Evolutionary conservation across 2,797 vertebrate species (phyloP).

Genomic region (Cichlasoma orientale): DNA sequence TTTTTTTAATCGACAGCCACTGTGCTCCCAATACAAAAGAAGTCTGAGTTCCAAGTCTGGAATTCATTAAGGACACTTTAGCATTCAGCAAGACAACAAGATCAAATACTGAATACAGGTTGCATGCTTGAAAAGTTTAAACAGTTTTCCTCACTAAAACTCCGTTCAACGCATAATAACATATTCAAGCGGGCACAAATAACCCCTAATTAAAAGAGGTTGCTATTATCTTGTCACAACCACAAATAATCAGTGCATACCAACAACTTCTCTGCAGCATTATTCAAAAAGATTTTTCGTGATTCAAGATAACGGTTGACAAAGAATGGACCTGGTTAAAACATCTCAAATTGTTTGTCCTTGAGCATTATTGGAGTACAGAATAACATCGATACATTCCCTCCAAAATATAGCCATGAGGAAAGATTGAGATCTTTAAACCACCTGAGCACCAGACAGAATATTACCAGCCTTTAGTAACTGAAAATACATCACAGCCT

Average conservation of each 20-base stretch:
- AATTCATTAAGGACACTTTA: constrained; percentile 66
- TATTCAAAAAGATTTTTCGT: constrained; percentile 34
- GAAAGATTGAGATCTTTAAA: constrained; percentile 67
- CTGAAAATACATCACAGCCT: constrained; percentile 48
- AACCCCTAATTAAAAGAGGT: constrained; percentile 44
- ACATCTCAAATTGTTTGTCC: constrained; percentile 64
- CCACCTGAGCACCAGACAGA: constrained; percentile 69
- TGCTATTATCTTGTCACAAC: constrained; percentile 35
- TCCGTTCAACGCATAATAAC: constrained; percentile 36
- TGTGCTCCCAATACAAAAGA: constrained; percentile 55
- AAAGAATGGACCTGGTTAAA: constrained; percentile 56
- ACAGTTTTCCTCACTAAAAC: constrained; percentile 50
- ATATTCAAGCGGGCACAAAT: constrained; percentile 40
- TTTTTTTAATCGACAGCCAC: constrained; percentile 52
- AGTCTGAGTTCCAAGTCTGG: constrained; percentile 50
- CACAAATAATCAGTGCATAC: constrained; percentile 33
- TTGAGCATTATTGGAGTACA: constrained; percentile 56
- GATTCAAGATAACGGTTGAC: constrained; percentile 29
- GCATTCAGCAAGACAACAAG: constrained; percentile 60
- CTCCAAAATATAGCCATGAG: constrained; percentile 62
- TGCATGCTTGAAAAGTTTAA: constrained; percentile 59
- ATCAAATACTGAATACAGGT: constrained; percentile 59
- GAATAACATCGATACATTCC: constrained; percentile 57
- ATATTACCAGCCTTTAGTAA: constrained; percentile 53
- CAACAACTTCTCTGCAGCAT: constrained; percentile 29